Percentiles rank a stretch among this genome's conserved stretches.
phyloP scores from a whole-genome alignment of 2,113 vertebrate genomes.

The Microcebus murinus region DNA sequence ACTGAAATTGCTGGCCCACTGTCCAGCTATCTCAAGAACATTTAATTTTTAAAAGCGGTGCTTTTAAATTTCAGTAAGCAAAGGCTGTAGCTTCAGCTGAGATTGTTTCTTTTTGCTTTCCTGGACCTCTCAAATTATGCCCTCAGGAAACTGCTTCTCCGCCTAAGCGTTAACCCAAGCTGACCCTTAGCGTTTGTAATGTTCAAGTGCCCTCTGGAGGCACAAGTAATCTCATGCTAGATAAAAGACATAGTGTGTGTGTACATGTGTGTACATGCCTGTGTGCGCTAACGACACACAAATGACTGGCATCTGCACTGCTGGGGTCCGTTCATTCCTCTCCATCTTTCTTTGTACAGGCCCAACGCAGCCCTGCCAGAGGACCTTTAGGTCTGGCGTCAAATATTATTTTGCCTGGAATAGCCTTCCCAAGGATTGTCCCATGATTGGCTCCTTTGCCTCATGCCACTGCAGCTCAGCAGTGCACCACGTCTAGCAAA shows the following conservation, averaged over 20 bases:
- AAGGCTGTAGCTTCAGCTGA: not conserved
- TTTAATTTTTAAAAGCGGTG: not conserved
- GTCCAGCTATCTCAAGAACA: not conserved
- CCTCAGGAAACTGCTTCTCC: not conserved
- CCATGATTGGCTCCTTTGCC: not conserved
- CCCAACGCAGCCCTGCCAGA: not conserved
- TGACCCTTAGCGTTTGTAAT: not conserved
- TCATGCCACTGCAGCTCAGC: not conserved
- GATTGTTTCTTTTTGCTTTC: not conserved
- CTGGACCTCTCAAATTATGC: not conserved
- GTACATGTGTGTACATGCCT: rapidly evolving
- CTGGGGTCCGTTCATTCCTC: not conserved
- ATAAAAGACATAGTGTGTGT: not conserved
- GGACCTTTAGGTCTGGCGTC: not conserved
- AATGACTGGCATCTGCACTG: not conserved
- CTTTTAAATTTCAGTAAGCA: not conserved
- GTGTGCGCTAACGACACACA: not conserved
- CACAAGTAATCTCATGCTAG: not conserved
- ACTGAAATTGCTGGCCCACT: not conserved
- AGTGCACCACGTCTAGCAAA: not conserved
- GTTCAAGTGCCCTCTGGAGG: conserved; percentile 29
- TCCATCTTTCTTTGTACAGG: not conserved
- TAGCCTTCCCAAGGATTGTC: not conserved
- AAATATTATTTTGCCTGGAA: not conserved
- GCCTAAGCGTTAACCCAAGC: too few relatives aligned